Evolutionary conservation across 2,888 invertebrate species (phyloP), one percentile per base, ranked within the genome.

Genomic region (Rugalucina vietnamica): DNA sequence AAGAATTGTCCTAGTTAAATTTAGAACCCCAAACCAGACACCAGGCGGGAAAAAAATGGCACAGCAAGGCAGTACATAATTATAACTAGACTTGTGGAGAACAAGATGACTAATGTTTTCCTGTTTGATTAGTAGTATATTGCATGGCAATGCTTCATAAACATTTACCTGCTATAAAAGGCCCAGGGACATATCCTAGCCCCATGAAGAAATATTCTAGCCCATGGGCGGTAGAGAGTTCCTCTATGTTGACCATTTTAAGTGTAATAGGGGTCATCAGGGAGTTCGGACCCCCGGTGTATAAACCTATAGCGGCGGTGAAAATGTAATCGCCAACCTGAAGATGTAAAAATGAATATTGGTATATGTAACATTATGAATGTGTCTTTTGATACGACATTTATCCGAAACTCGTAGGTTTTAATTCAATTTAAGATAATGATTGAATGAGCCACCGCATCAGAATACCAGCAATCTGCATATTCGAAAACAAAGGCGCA

Each of bases 201-300:
- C 89, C 89, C 57, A 70, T 69, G 43, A 85, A 83, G 71, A 88
- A 82, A 39, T 84, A 77, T 43, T 86, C 86, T 27, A 86, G 65
- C 8, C 89, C 89, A 74, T 86, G 86, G 10, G 89, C 87, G 5
- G 79, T 80, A 1, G 86, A 76, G 24, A 89, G 37, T 12, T 81
- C 54, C n/a, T 88, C 69, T 4, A 89, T 57, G 12, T 83, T 85
- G 8, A 86, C 75, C 32, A 86, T 76, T 65, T 79, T 78, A 18
- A 89, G 54, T 8, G 86, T 79, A 32, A 89, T 85, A 2, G 87
- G 88, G 3, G 85, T 85, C 79, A 86, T 81, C 1, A 89, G 24
- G 1, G 86, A 82, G 71, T 83, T 88, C n/a, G 86, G 85, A n/a
- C 76, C 76, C n/a, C 86, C 88, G 5, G 86, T 83, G 27, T 84